phyloP scores from a whole-genome alignment of 2,888 invertebrate genomes.

The Pristionchus japonicus region DNA sequence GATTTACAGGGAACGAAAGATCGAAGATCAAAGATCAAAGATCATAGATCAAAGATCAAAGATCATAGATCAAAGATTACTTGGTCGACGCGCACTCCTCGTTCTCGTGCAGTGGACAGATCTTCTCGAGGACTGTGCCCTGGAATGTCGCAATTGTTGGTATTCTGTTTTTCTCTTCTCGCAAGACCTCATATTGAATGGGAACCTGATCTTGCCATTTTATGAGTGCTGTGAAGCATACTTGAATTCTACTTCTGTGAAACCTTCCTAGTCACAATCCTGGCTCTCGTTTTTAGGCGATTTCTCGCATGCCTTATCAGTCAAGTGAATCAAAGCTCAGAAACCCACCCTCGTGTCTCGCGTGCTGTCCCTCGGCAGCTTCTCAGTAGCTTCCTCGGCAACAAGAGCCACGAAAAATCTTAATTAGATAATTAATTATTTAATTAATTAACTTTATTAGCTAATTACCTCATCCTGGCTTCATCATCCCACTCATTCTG shows the following conservation, averaged over 20 bases:
- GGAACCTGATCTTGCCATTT: not conserved
- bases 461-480: slow-evolving; percentile 19
- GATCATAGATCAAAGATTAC: slow-evolving; percentile 27
- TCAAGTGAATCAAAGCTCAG: no score
- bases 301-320: no score
- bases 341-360: slow-evolving; percentile 13
- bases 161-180: no score
- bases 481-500: slow-evolving; percentile 44
- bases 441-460: not conserved
- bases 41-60: not conserved
- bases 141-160: no score
- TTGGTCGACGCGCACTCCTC: slow-evolving; percentile 41
- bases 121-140: slow-evolving; percentile 11
- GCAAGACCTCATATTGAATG: no score
- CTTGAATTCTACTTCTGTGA: no score
- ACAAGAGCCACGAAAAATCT: slow-evolving; percentile 43
- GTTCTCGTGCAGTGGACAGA: slow-evolving; percentile 38
- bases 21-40: not conserved
- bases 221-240: not conserved
- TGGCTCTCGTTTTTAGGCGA: no score
- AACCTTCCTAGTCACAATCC: no score
- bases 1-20: slow-evolving; percentile 45
- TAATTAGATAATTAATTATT: not conserved
- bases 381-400: slow-evolving; percentile 11
- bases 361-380: not conserved